Base-by-base conservation (phyloP, 1,140 invertebrate species). In the Solen grandis region DNA sequence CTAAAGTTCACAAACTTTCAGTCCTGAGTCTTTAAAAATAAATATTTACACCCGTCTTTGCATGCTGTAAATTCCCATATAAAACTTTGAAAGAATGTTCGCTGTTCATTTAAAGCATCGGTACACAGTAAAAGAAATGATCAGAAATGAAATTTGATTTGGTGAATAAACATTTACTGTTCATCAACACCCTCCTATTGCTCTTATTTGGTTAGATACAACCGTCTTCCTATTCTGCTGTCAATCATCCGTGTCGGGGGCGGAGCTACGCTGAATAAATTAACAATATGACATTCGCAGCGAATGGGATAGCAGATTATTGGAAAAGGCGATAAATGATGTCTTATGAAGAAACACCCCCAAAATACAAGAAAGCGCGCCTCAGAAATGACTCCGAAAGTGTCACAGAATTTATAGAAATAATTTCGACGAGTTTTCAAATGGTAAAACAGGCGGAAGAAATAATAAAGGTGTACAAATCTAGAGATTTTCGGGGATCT, bases 91-190 rank as follows among this genome's bases (percentile, higher is more conserved):
- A 46, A 19, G 19, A 19, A 46, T 19, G 19, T 46, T 46, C 19
- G 41, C 41, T 46, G 41, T 46, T 46, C 41, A 46, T 46, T 46
- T 46, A 19, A 46, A 46, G 41, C 41, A 8, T 19, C 41, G 19
- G 19, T 46, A 10, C 41, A 46, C 41, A 19, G 8, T 19, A 46
- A 46, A 46, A 46, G 41, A 46, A 46, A 19, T 19, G 19, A 46
- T 8, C 41, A 46, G 41, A 46, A 19, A 41, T 60, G 63, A 78
- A 78, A 78, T 78, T 78, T 78, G 63, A 78, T 78, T 78, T 78
- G 54, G 65, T 78, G 75, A 78, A 78, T 78, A 78, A 78, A 78
- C 75, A 78, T 78, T 68, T 76, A 59, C 75, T 41, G 35, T 35
- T 65, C 63, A 35, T 57, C 50, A 54, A 60, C 65, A 38, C 75